phyloP scores from a whole-genome alignment of 2,888 invertebrate genomes.

The Hydrotaea cyrtoneurina region DNA sequence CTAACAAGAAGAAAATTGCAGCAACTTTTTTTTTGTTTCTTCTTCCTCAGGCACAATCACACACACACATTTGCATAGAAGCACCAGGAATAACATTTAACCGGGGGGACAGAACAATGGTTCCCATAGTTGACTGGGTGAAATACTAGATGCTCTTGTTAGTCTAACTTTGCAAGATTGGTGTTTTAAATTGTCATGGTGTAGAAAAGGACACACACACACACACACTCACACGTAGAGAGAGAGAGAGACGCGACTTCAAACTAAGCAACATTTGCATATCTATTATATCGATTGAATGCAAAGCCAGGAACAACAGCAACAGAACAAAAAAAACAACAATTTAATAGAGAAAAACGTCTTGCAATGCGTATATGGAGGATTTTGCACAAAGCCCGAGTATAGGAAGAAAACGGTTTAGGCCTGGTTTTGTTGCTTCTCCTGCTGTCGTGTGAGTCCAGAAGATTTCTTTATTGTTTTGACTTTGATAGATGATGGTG shows the following conservation, averaged over 20 bases:
- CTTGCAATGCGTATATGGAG: constrained; percentile 15
- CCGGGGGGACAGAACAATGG: constrained; percentile 5
- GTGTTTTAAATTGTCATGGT: constrained; percentile 62
- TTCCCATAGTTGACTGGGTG: constrained; percentile 21
- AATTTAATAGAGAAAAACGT: neutral
- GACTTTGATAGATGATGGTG: constrained; percentile 80
- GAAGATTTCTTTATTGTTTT: constrained; percentile 76
- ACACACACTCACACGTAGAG: neutral
- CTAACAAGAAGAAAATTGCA: constrained; percentile 79
- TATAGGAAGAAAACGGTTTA: neutral
- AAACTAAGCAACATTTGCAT: constrained; percentile 60
- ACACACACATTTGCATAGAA: constrained; percentile 35
- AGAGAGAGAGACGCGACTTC: neutral
- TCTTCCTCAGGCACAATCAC: neutral
- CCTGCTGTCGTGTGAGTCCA: constrained; percentile 41
- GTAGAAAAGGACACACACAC: constrained; percentile 26
- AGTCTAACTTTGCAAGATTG: constrained; percentile 65
- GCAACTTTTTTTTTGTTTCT: constrained; percentile 73
- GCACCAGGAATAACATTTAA: neutral
- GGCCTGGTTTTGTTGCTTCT: neutral
- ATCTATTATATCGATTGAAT: constrained; percentile 61
- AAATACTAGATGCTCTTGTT: constrained; percentile 67
- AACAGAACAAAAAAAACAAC: neutral
- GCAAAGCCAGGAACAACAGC: neutral
- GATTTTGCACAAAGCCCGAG: neutral